These are phyloP conservation scores for Aviceda subcristata DNA, from an alignment of 2,113 vertebrate species.

Conservation along the genomic window DNA sequence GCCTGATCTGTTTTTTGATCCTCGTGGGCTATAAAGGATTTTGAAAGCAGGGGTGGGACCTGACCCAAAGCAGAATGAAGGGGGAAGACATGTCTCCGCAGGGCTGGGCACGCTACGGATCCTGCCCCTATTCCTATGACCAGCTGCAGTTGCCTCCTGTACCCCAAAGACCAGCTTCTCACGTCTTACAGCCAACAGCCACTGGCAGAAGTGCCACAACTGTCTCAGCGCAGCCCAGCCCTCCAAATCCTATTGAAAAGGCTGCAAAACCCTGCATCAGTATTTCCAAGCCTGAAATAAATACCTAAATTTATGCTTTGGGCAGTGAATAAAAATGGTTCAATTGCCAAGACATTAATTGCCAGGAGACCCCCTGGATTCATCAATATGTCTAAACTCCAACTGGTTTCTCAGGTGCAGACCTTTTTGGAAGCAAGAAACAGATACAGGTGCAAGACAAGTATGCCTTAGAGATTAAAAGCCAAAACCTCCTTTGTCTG, in stretches of 20 bases:
- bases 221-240: not conserved
- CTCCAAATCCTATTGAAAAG: not conserved
- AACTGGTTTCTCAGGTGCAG: not conserved
- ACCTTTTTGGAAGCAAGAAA: not conserved
- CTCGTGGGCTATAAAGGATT: not conserved
- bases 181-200: not conserved
- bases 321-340: not conserved
- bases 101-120: rapidly evolving
- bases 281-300: not conserved
- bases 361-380: not conserved
- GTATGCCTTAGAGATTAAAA: not conserved
- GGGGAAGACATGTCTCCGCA: not conserved
- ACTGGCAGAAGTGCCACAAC: not conserved
- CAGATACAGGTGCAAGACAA: not conserved
- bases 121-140: not conserved
- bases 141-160: not conserved
- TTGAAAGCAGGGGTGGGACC: not conserved
- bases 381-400: not conserved
- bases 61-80: not conserved
- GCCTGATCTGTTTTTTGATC: not conserved
- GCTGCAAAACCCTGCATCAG: not conserved
- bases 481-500: not conserved
- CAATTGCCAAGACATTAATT: not conserved
- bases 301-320: not conserved
- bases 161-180: not conserved